These are phyloP conservation scores for Turdus rufiventris DNA, from an alignment of 2,113 vertebrate species.

Conservation along the genomic window DNA sequence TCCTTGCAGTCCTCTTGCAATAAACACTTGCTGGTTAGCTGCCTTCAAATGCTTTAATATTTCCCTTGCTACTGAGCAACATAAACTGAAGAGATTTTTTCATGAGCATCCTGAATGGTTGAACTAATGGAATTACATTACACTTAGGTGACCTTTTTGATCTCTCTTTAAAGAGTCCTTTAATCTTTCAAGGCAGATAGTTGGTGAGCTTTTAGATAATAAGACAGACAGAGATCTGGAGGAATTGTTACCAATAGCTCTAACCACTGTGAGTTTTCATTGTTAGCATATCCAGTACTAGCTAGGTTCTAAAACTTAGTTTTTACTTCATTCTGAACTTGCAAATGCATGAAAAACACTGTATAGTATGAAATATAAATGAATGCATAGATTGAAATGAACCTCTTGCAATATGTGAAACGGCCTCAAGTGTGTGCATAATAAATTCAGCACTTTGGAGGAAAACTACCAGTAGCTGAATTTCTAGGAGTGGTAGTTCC, in stretches of 20 bases:
- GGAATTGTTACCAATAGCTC: background rate
- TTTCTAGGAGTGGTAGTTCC: background rate
- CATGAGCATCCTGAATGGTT: background rate
- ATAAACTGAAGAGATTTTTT: background rate
- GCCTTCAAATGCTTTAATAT: background rate
- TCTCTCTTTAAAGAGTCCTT: background rate
- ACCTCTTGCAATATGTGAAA: background rate
- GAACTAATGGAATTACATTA: background rate
- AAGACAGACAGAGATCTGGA: background rate
- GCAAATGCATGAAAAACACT: background rate
- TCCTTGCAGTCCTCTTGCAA: background rate
- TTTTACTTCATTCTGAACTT: background rate
- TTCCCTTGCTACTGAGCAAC: slow-evolving; percentile 5
- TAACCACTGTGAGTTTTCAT: background rate
- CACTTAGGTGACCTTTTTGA: background rate
- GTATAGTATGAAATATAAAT: background rate
- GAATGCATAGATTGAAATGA: background rate
- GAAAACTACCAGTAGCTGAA: background rate
- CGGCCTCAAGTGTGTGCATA: background rate
- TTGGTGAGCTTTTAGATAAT: background rate
- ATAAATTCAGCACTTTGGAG: background rate
- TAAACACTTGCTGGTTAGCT: background rate
- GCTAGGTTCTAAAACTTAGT: background rate
- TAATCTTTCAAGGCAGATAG: background rate
- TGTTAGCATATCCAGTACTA: background rate